Base-by-base conservation (phyloP, 2,797 vertebrate genomes). In the Lacerta agilis region DNA sequence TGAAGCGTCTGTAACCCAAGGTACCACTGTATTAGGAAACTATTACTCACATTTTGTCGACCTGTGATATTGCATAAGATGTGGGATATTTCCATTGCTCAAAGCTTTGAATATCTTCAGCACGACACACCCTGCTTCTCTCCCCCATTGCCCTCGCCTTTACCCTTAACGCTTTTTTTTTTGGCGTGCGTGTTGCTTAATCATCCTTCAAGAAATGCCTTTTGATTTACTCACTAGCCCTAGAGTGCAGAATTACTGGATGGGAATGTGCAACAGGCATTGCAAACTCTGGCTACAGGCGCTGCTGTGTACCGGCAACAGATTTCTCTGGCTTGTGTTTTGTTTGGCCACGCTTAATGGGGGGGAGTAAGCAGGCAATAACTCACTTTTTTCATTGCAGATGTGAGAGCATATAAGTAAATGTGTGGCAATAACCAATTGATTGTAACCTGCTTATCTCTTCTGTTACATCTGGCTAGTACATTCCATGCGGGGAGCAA, bases 41-140 rank as follows among this genome's bases (percentile, higher is more conserved):
- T n/a, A 49, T 75, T 71, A 43, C n/a, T n/a, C 38, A 33, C 20
- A 27, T 75, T 76, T 81, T 81, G 71, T 73, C n/a, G n/a, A 41
- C 25, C 17, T 69, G 36, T 90, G 71, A 69, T 58, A 66, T 55
- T 67, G 3, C 75, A 79, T 81, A 55, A 77, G 36, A 41, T 58
- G 43, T 13, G 23, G 20, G 61, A 55, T 86, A 69, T 93, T 79
- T 87, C 88, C 87, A 49, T 86, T 91, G 89, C 94, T 94, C 69
- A 89, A 89, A 89, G 86, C 82, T 93, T 95, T 94, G 92, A 95
- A 84, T 91, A 91, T 84, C 86, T 92, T 13, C 5, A 0, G 41
- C 87, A 15, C n/a, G 90, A 36, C 91, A 91, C 93, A 86, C 92
- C 85, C 84, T 87, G 49, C 71, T 27, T 11, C 64, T 67, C 85